Evolutionary conservation across 2,888 invertebrate species (phyloP), one percentile per base, ranked within the genome.

Genomic region (Gastracanthus pulcherrimus): DNA sequence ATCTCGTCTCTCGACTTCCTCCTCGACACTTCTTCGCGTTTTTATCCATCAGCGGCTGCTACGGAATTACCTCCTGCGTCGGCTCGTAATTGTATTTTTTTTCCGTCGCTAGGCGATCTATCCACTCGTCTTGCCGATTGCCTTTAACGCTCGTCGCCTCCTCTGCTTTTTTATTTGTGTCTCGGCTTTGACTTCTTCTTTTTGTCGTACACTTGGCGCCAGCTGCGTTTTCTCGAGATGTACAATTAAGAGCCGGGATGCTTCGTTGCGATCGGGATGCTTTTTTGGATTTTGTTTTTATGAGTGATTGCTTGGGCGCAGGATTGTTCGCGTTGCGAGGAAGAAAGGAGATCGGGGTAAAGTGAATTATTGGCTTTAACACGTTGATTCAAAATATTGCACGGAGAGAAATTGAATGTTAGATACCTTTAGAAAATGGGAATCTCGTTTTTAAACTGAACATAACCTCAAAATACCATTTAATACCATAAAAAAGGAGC

Each of bases 81-180:
- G 72, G 74, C 77, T 51, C 78, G 45, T 87, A 86, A 87, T 87
- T 87, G 83, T 84, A 83, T 87, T 87, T 86, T 87, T 87, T 86
- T 84, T 55, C 83, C 82, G 82, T 75, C 41, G 48, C 79, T 31
- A 70, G 48, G 70, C 64, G 66, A 83, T 51, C 51, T 51, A 75
- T 75, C 64, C 48, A 26, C 48, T 62, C 51, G 23, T 64, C 34
- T 64, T 64, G 62, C 36, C 51, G 11, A 23, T 45, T n/a, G 45
- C 45, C 45, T 45, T 3, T 45, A 45, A 45, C 45, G 41, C 41
- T 23, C 23, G 51, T 23, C 51, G 51, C 51, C 23, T 51, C 23
- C 23, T 7, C 9, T n/a, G 45, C 9, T 23, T 45, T 45, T 45
- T 45, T 45, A 0, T 45, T 45, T n/a, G 5, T 45, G 55, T 26